A percentile compares a stretch with the other conserved stretches of the same genome.
Conservation (phyloP, 2,797 vertebrate species). For the Macropus fuliginosus region DNA sequence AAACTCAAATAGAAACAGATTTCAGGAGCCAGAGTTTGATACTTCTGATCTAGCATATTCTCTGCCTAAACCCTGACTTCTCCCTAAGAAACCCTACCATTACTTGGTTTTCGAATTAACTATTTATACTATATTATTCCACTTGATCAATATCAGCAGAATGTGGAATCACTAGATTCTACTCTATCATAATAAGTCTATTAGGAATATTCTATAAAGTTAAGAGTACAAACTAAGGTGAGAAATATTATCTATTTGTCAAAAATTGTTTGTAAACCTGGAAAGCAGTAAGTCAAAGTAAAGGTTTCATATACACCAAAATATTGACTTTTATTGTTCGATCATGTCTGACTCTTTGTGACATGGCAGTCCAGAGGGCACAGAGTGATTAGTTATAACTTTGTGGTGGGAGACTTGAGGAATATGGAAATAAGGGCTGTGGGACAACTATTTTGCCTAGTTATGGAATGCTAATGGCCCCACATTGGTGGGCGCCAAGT, state of each 20-base stretch:
- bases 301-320: not conserved
- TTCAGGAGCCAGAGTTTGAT: not conserved
- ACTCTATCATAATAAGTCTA: not conserved
- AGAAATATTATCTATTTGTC: not conserved
- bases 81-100: not conserved
- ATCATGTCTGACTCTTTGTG: not conserved
- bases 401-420: not conserved
- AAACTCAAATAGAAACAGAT: not conserved
- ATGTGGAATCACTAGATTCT: not conserved
- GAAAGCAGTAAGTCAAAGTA: not conserved
- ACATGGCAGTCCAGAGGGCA: not conserved
- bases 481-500: too few relatives aligned
- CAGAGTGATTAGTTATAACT: not conserved
- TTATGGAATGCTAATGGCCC: not conserved
- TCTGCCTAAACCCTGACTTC: not conserved
- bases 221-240: not conserved
- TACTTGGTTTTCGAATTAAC: not conserved
- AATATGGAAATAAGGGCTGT: not conserved
- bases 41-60: not conserved
- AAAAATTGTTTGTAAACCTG: not conserved
- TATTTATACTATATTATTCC: not conserved
- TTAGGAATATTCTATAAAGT: not conserved
- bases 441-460: not conserved
- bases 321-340: not conserved
- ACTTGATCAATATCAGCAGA: not conserved